Evolutionary conservation across 2,113 vertebrate species (phyloP).

Genomic region (Geococcyx californianus): DNA sequence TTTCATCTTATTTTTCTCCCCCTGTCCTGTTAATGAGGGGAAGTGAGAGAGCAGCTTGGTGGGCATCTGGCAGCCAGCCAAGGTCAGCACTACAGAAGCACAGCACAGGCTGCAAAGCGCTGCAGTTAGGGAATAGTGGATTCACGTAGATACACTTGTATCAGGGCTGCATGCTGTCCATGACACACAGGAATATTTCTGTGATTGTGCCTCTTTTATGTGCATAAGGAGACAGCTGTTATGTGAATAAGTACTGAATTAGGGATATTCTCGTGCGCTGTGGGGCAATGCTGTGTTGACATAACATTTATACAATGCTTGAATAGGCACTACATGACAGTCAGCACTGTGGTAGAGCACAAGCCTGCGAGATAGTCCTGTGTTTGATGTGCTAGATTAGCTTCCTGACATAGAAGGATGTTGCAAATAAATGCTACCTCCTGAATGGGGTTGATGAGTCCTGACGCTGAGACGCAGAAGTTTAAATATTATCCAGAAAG

Average conservation of each 20-base stretch:
- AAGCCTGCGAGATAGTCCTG: neutral
- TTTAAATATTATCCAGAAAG: neutral
- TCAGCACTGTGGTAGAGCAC: neutral
- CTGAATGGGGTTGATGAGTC: neutral
- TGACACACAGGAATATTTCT: neutral
- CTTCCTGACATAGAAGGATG: neutral
- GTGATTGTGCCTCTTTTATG: neutral
- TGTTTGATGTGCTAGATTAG: neutral
- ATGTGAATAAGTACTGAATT: neutral
- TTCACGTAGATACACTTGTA: rapidly evolving
- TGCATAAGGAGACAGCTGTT: neutral
- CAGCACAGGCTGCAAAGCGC: neutral
- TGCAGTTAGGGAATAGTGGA: neutral
- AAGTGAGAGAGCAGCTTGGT: neutral
- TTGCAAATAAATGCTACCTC: neutral
- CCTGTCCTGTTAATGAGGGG: neutral
- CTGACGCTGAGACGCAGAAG: neutral
- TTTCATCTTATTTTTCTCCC: neutral
- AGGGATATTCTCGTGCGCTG: neutral
- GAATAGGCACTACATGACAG: neutral
- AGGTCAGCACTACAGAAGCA: neutral
- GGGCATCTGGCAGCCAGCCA: neutral
- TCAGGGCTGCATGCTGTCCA: neutral
- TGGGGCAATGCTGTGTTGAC: neutral
- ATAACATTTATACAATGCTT: neutral